These are phyloP conservation scores for Philaethria dido DNA, from an alignment of 2,888 invertebrate genomes.

Conservation along the genomic window DNA sequence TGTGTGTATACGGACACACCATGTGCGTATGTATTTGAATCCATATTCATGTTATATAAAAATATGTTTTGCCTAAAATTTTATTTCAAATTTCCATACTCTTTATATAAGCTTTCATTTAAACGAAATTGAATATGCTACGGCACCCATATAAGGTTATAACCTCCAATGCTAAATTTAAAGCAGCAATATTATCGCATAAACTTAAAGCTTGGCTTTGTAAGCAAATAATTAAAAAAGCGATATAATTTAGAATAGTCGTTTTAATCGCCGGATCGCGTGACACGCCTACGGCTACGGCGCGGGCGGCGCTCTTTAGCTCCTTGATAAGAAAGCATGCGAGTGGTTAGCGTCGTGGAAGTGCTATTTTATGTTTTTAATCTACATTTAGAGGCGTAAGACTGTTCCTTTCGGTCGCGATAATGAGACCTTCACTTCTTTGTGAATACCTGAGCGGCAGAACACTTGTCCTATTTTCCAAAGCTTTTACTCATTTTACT, in stretches of 20 bases:
- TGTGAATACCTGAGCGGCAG: conserved; percentile 10
- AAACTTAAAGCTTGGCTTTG: conserved; percentile 39
- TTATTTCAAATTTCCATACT: background rate
- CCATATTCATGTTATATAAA: too few species aligned
- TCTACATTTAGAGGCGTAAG: conserved; percentile 65
- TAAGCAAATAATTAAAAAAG: conserved; percentile 65
- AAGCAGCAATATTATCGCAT: conserved; percentile 35
- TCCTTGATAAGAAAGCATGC: conserved; percentile 57
- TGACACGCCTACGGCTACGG: conserved; percentile 55
- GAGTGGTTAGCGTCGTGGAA: conserved; percentile 59
- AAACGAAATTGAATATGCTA: conserved; percentile 6
- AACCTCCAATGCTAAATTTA: conserved; percentile 23
- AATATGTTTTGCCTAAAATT: background rate
- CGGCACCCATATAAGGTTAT: conserved; percentile 17
- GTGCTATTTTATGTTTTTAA: conserved; percentile 72
- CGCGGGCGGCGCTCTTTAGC: conserved; percentile 60
- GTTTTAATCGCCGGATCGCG: conserved; percentile 73
- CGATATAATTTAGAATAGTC: conserved; percentile 49
- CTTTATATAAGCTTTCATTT: background rate
- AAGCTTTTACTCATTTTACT: background rate
- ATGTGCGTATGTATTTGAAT: too few species aligned
- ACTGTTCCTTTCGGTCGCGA: conserved; percentile 54
- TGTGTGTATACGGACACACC: too few species aligned
- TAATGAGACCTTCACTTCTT: conserved; percentile 38
- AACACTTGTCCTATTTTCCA: conserved; percentile 17